Percentiles rank a stretch among this genome's conserved stretches.
These are phyloP conservation scores for Sarcophaga variegata DNA, from an alignment of 2,888 invertebrate species.

Conservation along the genomic window DNA sequence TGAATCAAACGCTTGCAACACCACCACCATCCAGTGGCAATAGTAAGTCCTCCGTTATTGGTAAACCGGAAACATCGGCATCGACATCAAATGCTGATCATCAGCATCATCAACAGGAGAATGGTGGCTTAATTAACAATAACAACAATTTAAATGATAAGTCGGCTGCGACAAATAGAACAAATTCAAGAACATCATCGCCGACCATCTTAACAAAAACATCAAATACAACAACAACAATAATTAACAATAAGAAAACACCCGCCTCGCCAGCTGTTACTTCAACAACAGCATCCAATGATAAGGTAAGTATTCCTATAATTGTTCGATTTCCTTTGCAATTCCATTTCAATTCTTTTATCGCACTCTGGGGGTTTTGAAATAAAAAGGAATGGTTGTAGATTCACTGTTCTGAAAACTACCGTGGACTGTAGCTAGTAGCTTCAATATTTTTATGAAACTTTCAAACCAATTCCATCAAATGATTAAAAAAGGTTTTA, in stretches of 20 bases:
- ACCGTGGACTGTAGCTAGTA: no score
- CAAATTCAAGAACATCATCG: constrained; percentile 68
- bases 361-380: no score
- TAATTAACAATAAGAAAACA: constrained; percentile 64
- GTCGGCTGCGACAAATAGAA: constrained; percentile 55
- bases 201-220: constrained; percentile 54
- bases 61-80: constrained; percentile 64
- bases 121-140: constrained; percentile 60
- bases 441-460: no score
- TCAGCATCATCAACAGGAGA: constrained; percentile 58
- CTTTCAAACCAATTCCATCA: no score
- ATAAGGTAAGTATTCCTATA: constrained; percentile 63
- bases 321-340: no score
- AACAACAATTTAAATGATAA: constrained; percentile 65
- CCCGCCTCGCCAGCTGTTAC: constrained; percentile 63
- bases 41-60: constrained; percentile 46
- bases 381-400: no score
- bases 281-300: constrained; percentile 43
- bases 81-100: constrained; percentile 35
- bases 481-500: no score
- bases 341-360: no score
- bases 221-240: constrained; percentile 40
- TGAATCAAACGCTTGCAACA: constrained; percentile 62
- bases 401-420: no score
- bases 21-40: constrained; percentile 53